Base-by-base conservation (phyloP, 2,888 invertebrate genomes). In the Drosophila lutescens region DNA sequence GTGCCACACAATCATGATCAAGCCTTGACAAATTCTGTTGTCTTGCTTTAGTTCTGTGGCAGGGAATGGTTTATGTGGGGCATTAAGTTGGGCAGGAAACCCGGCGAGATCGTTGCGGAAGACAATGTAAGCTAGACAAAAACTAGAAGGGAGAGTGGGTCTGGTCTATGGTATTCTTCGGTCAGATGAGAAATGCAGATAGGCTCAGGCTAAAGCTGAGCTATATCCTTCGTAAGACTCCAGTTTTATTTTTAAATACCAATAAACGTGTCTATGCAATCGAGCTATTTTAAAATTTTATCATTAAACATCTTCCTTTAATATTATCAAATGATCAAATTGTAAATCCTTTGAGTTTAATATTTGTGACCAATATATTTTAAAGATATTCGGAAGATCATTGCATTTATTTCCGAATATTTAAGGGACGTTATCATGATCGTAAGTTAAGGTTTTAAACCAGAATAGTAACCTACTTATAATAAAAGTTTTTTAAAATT, bases 11-110 rank as follows among this genome's bases (percentile, higher is more conserved):
- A 90, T 90, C 88, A 88, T 77, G 90, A 90, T 89, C 86, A 73
- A 74, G 87, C 71, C 82, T 86, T 89, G 88, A 89, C 88, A 90
- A 89, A 89, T 90, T 90, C 90, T 88, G 78, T 86, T 82, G 88
- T 86, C 89, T 90, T 88, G 80, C 77, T 88, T 89, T 78, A 80
- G 71, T 76, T 78, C 62, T 66, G 73, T 63, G 60, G 55, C 62
- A 49, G 67, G 56, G 49, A 62, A 66, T 67, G 67, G 65, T 55
- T 71, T 79, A 74, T 73, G 79, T 84, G 88, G 65, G 63, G 77
- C 78, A 80, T 62, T 69, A 76, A 69, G 74, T 66, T 65, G 51
- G 58, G 66, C 72, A 50, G 34, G 46, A 51, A 59, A 40, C 36
- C 34, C 36, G 23, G 38, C 44, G 20, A 66, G 65, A 71, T 74